A percentile compares a stretch with the other conserved stretches of the same genome.
phyloP scores from a whole-genome alignment of 1,140 invertebrate genomes.

The Hestina assimilis region DNA sequence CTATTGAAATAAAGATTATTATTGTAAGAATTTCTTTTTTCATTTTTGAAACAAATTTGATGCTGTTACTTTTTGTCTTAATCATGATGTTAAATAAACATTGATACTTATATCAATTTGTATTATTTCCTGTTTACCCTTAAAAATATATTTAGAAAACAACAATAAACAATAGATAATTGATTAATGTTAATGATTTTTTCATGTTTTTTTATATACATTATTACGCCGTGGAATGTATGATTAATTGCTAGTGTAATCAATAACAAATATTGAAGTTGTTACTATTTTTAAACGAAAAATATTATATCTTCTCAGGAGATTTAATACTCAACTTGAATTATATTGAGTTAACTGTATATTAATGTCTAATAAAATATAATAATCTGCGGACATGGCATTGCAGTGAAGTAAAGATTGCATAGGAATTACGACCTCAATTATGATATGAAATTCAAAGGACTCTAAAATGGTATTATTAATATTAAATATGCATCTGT shows the following conservation, averaged over 20 bases:
- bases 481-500: slow-evolving; percentile 33
- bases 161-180: no score
- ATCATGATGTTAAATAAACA: slow-evolving; percentile 75
- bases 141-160: neutral
- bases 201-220: no score
- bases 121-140: slow-evolving; percentile 24
- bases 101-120: slow-evolving; percentile 47
- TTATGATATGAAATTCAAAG: slow-evolving; percentile 29
- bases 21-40: slow-evolving; percentile 46
- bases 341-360: no score
- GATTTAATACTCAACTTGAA: neutral
- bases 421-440: neutral
- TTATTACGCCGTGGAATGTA: no score
- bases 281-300: no score
- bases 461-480: slow-evolving; percentile 19
- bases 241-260: no score
- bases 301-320: neutral
- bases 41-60: slow-evolving; percentile 66
- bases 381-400: neutral
- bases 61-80: slow-evolving; percentile 67
- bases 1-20: slow-evolving; percentile 26
- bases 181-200: no score
- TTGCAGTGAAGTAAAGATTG: neutral
- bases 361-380: no score
- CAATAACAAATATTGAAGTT: no score